Conservation (phyloP, 1,140 invertebrate genomes). For the Caenorhabditis inopinata region DNA sequence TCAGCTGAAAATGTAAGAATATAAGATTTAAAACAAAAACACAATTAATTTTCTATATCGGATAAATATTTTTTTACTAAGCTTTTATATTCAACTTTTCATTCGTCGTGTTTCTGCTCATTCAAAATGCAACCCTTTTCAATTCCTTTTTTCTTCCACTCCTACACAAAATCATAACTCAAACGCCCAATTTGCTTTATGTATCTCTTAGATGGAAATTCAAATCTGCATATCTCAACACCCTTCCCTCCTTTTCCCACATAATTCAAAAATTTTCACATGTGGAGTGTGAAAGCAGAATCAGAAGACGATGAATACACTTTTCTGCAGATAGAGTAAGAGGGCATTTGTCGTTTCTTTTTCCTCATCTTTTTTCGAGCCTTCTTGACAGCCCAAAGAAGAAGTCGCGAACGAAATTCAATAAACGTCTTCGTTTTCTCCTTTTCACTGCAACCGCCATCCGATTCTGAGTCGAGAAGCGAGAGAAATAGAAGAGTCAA, state of each 20-base stretch:
- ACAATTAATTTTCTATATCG: too few relatives aligned
- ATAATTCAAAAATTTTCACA: background rate
- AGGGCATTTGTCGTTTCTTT: slow-evolving; percentile 1
- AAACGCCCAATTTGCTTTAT: slow-evolving; percentile 21
- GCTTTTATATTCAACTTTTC: background rate
- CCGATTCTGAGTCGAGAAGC: background rate
- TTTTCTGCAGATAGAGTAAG: background rate
- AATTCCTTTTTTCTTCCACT: background rate
- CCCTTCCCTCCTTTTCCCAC: background rate
- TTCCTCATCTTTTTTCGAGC: background rate
- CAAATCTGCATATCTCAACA: slow-evolving; percentile 28
- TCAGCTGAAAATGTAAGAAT: slow-evolving; percentile 41
- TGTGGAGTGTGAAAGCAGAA: too few relatives aligned
- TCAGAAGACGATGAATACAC: background rate
- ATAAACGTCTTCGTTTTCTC: slow-evolving; percentile 7
- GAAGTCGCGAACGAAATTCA: slow-evolving; percentile 29
- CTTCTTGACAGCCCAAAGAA: slow-evolving; percentile 3
- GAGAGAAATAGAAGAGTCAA: slow-evolving; percentile 29
- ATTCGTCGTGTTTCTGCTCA: background rate
- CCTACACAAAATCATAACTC: slow-evolving; percentile 6
- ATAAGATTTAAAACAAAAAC: too few relatives aligned
- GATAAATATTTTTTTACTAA: background rate
- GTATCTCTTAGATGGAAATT: slow-evolving; percentile 11
- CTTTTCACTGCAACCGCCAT: background rate
- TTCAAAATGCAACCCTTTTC: slow-evolving; percentile 29